Base-by-base conservation (phyloP, 2,113 vertebrate species). In the Acrocephalus arundinaceus region DNA sequence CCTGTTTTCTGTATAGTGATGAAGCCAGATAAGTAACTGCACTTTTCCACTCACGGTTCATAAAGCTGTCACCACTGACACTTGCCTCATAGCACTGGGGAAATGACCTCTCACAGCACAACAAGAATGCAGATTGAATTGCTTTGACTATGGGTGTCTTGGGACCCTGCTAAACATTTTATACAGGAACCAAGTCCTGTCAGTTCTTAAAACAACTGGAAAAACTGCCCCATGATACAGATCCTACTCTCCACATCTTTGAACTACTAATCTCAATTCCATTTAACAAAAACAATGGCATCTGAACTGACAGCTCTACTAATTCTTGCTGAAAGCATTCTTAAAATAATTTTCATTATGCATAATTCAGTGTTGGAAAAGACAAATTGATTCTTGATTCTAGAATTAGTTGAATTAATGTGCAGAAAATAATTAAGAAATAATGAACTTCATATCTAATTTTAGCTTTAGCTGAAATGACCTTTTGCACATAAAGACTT, bases 41-140 rank as follows among this genome's bases (percentile, higher is more conserved):
- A 66, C 76, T 91, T 95, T 89, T 90, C 66, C 37, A 27, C 20
- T 93, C 89, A 83, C 0, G 11, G 94, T 92, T 94, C 55, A 31
- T 96, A 94, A 96, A 97, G 80, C 87, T 94, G 87, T 93, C 96
- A 94, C 48, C 6, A 27, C 59, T 80, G 80, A 76, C 87, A 77
- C 79, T 92, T 87, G 55, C 66, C 89, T 94, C 92, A 93, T 83
- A 93, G 82, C 93, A 59, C 73, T 58, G 75, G 93, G 87, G 73
- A 96, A 95, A 94, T 90, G 93, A 96, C 95, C n/a, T 0, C 85
- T 90, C 92, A 79, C 48, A 92, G 63, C 48, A 83, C 76, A 96
- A 92, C n/a, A 95, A 94, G 91, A 82, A 96, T 95, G 92, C 70
- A 94, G 80, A 96, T 68, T 75, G 71, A 95, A 96, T 92, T 91